Conservation (phyloP, 2,888 invertebrate species). For the Frankliniella fusca region DNA sequence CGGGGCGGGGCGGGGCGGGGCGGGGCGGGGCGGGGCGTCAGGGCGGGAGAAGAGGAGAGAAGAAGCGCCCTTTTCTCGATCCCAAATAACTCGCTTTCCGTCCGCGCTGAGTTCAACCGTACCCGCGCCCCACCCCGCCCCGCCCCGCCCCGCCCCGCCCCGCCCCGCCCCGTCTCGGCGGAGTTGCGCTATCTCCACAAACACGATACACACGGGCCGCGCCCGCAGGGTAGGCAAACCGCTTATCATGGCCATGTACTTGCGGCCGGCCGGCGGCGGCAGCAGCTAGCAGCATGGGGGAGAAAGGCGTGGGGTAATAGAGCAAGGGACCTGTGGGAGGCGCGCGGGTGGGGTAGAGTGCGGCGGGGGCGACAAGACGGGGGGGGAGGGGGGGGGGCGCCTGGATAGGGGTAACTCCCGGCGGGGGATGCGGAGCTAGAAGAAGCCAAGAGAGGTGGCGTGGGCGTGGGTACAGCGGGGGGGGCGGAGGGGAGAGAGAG, state of each 20-base stretch:
- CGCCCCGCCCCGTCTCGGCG: neutral
- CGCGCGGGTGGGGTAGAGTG: too few relatives aligned
- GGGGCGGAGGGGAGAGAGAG: neutral
- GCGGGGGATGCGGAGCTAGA: neutral
- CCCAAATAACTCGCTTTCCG: neutral
- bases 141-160: neutral
- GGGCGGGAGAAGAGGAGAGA: too few relatives aligned
- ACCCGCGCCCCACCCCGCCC: neutral
- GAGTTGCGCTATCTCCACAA: slow-evolving; percentile 16
- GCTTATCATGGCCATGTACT: neutral
- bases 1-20: too few relatives aligned
- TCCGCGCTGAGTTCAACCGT: neutral
- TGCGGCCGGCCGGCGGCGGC: too few relatives aligned
- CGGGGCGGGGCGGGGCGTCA: too few relatives aligned
- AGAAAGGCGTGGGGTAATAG: too few relatives aligned
- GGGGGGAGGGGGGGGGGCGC: too few relatives aligned
- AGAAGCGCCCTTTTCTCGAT: neutral
- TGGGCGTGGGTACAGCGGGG: neutral
- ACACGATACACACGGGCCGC: neutral
- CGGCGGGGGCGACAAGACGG: too few relatives aligned
- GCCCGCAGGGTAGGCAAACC: slow-evolving; percentile 1
- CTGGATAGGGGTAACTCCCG: too few relatives aligned
- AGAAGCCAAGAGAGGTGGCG: neutral
- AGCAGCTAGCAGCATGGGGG: too few relatives aligned
- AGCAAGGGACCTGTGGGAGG: too few relatives aligned